Evolutionary conservation across 1,140 invertebrate genomes (phyloP).

Genomic region (Cepaea nemoralis): DNA sequence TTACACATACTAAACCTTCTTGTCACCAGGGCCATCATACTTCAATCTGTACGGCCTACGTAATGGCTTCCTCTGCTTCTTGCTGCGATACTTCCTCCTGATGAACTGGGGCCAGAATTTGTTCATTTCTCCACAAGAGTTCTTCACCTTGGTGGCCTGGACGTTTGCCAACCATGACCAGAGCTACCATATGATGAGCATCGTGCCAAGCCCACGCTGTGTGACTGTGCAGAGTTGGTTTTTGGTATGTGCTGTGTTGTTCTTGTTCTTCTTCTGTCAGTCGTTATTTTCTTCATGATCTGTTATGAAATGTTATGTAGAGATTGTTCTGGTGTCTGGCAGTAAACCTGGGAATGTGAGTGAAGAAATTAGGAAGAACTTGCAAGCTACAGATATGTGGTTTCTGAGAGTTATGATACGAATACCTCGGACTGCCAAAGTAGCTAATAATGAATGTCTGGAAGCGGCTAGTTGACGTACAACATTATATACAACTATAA

Average conservation of each 20-base stretch:
- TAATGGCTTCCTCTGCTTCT: conserved; percentile 63
- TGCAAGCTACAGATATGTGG: too few species aligned
- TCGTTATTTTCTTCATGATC: too few species aligned
- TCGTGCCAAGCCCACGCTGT: conserved; percentile 60
- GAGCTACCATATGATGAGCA: conserved; percentile 50
- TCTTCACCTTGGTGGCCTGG: conserved; percentile 59
- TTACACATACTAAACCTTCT: not conserved
- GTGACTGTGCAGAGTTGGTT: conserved; percentile 65
- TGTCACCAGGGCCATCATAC: conserved; percentile 41
- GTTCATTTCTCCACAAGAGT: conserved; percentile 60
- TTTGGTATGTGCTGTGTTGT: conserved; percentile 47
- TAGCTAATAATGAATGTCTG: too few species aligned
- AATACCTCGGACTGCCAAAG: too few species aligned
- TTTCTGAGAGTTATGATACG: too few species aligned
- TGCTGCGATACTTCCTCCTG: conserved; percentile 66
- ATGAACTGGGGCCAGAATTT: conserved; percentile 65
- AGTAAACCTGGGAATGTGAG: too few species aligned
- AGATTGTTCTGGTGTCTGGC: too few species aligned
- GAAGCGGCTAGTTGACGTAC: too few species aligned
- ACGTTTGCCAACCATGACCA: conserved; percentile 49
- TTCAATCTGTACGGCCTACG: conserved; percentile 64
- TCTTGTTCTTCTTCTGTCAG: not conserved
- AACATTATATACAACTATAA: too few species aligned
- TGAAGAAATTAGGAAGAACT: too few species aligned
- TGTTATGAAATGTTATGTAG: too few species aligned